These are phyloP conservation scores for Rhincodon typus DNA, from an alignment of 2,797 vertebrate genomes.

Conservation along the genomic window DNA sequence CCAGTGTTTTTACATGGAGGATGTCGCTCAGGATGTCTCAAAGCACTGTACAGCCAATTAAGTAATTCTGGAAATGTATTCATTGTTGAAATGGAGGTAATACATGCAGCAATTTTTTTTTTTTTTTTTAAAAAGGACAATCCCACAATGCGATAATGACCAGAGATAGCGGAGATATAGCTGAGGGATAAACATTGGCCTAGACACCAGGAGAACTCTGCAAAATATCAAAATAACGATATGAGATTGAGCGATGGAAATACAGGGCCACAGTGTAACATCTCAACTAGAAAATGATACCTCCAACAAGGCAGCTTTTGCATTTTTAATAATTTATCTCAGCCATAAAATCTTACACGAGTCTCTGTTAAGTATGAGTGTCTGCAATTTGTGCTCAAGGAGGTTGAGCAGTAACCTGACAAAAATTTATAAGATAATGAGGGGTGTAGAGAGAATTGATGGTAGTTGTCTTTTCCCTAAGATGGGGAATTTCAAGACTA, in stretches of 20 bases:
- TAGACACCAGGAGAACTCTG: not conserved
- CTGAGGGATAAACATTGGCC: not conserved
- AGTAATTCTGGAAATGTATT: not conserved
- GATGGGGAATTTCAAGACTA: no score
- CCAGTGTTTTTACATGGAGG: no score
- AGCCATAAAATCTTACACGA: no score
- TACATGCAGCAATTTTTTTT: not conserved
- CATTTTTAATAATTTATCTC: no score
- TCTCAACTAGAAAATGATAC: not conserved
- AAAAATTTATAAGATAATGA: no score
- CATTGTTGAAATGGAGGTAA: not conserved
- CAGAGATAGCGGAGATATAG: not conserved
- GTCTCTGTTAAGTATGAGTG: not conserved
- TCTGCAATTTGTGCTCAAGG: not conserved
- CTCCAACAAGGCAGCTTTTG: not conserved
- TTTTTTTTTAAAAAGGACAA: not conserved
- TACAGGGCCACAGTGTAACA: not conserved
- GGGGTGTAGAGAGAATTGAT: no score
- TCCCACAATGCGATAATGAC: not conserved
- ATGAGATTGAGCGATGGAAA: not conserved
- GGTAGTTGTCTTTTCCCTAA: no score
- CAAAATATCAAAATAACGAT: no score
- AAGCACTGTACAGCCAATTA: not conserved
- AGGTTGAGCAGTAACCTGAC: no score
- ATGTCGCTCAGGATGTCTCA: not conserved